Base-by-base conservation (phyloP, 2,888 invertebrate genomes). In the Labia minor region DNA sequence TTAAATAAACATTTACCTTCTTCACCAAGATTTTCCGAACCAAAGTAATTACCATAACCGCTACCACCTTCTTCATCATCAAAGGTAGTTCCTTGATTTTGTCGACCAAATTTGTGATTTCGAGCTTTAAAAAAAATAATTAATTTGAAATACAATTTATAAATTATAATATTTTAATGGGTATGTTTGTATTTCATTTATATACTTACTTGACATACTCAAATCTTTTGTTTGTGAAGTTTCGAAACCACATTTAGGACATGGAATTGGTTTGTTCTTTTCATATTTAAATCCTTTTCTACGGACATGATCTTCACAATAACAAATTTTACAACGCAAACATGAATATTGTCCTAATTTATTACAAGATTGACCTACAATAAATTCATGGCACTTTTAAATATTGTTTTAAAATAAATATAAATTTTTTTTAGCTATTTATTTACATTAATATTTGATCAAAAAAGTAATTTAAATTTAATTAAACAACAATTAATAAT, bases 281-380 rank as follows among this genome's bases (percentile, higher is more conserved):
- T 87, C 88, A 76, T 92, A 92, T 75, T 92, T 93, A 75, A 92
- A 90, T 1, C 92, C 92, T 80, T 92, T 92, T 69, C 96, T 86
- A 67, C 88, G 85, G 69, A 96, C 95, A 80, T 97, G 96, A 80
- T 96, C 96, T 74, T 95, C 95, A 78, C 96, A 97, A 80, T 91
- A 97, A 78, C 95, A 96, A 1, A 89, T 89, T 81, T 97, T 97
- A 81, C 97, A 97, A 74, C 92, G 86, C 74, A 97, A 82, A 77
- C 96, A 97, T 1, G 95, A 95, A 80, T 93, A 94, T 80, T 96
- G 95, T 0, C 96, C 95, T 70, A 95, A 81, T 69, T 90, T 89
- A 81, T 96, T 96, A 78, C 96, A 96, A 0, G 95, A 95, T 77
- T 92, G 90, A 78, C 90, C 90, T 91, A 77, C 66, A 77, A 75